phyloP scores from a whole-genome alignment of 2,797 vertebrate species.

The Acrossocheilus fasciatus region DNA sequence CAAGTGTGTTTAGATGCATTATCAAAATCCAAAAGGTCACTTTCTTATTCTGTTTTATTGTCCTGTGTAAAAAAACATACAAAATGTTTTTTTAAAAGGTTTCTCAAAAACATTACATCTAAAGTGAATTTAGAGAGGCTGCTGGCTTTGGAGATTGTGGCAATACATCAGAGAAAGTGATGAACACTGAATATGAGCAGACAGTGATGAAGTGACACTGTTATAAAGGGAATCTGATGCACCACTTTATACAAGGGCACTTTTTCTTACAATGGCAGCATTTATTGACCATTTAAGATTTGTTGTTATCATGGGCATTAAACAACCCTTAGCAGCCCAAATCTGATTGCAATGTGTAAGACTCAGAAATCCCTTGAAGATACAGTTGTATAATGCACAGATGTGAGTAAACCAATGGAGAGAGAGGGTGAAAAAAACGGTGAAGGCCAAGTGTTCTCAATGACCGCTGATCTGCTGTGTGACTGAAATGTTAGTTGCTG shows the following conservation, averaged over 20 bases:
- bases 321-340: constrained; percentile 1
- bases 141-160: background rate
- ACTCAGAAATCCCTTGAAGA: constrained; percentile 6
- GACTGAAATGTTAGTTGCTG: constrained; percentile 74
- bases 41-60: constrained; percentile 6
- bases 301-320: background rate
- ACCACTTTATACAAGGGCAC: constrained; percentile 6
- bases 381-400: constrained; percentile 3
- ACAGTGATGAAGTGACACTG: constrained; percentile 30
- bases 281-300: constrained; percentile 52
- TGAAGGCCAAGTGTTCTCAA: constrained; percentile 62
- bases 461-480: constrained; percentile 69
- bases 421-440: background rate
- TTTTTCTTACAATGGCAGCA: constrained; percentile 46
- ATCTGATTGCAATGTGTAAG: constrained; percentile 18
- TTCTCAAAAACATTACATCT: constrained; percentile 19
- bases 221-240: constrained; percentile 8
- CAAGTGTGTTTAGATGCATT: background rate
- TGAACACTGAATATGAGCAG: constrained; percentile 13
- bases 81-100: background rate
- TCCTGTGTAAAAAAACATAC: background rate
- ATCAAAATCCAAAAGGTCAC: background rate
- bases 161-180: constrained; percentile 21
- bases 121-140: constrained; percentile 2
- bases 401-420: constrained; percentile 49